phyloP scores from a whole-genome alignment of 1,140 invertebrate genomes.

The Chrysomallon squamiferum region DNA sequence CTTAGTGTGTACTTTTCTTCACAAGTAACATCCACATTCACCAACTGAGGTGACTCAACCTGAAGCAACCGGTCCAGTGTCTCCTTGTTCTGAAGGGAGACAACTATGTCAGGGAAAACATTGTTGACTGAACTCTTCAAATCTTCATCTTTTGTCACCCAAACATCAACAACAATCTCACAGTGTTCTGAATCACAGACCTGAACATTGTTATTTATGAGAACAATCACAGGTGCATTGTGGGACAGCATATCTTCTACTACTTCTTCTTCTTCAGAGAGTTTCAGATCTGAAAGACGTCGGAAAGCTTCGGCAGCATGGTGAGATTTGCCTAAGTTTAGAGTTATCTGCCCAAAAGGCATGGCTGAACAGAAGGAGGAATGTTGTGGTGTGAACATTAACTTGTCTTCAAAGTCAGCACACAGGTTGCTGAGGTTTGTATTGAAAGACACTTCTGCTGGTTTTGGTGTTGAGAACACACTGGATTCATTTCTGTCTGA shows the following conservation, averaged over 20 bases:
- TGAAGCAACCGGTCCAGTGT: neutral
- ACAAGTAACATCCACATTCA: conserved; percentile 1
- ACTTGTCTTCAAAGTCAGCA: conserved; percentile 10
- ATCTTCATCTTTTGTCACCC: neutral
- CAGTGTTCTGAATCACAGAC: no score
- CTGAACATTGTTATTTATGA: no score
- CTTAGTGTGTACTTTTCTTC: neutral
- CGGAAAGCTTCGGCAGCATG: neutral
- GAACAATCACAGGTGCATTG: neutral
- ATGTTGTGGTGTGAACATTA: conserved; percentile 16
- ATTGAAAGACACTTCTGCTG: conserved; percentile 17
- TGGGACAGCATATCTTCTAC: neutral
- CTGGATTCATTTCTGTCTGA: neutral
- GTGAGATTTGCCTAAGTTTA: neutral
- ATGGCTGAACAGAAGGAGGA: neutral
- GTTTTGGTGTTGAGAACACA: neutral
- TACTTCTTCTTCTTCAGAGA: neutral
- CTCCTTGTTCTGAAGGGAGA: neutral
- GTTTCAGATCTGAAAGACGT: neutral
- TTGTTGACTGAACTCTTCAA: neutral
- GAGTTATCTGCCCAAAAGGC: conserved; percentile 1
- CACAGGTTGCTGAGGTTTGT: conserved; percentile 12
- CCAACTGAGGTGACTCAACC: neutral
- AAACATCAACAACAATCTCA: neutral
- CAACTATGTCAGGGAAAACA: neutral